Base-by-base conservation (phyloP, 2,888 invertebrate genomes). In the Iselma pallidipennis region DNA sequence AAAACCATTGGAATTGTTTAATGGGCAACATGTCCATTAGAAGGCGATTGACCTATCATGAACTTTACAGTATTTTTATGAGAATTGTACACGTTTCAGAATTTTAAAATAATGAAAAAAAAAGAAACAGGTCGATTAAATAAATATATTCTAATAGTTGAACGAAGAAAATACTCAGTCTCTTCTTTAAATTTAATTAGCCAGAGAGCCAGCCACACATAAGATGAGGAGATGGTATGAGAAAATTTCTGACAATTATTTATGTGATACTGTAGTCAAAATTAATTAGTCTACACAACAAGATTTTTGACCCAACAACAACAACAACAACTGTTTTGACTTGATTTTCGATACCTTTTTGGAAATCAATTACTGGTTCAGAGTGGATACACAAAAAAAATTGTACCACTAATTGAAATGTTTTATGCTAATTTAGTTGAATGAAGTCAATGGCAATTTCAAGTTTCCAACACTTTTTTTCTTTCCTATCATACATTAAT, bases 31-130 rank as follows among this genome's bases (percentile, higher is more conserved):
- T 66, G 59, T 65, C 63, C 66, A 65, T 67, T 66, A 63, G 67
- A 69, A 42, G 69, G 69, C 67, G 67, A 68, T 63, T 70, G 69
- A 70, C 69, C 69, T 66, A 66, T 21, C 65, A 63, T 70, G 69
- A 70, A 70, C 69, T 70, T 67, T 67, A 66, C 67, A 69, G 67
- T 66, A 64, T 68, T 69, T 69, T 66, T 66, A 68, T 69, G 67
- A 56, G 66, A 67, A 67, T 69, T 66, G 63, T 66, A 64, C n/a
- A n/a, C 63, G 64, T 68, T 68, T 69, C 61, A 66, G 49, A 60
- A 63, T 67, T 66, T 69, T 67, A 61, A 60, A 62, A 67, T 61
- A 68, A 21, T 19, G 10, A 42, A 4, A 19, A 19, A 21, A 42
- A 19, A 21, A 42, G 14, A 66, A 66, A 63, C 66, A 61, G 59